Evolutionary conservation across 2,113 vertebrate genomes (phyloP).

Genomic region (Hemiprocne comata): DNA sequence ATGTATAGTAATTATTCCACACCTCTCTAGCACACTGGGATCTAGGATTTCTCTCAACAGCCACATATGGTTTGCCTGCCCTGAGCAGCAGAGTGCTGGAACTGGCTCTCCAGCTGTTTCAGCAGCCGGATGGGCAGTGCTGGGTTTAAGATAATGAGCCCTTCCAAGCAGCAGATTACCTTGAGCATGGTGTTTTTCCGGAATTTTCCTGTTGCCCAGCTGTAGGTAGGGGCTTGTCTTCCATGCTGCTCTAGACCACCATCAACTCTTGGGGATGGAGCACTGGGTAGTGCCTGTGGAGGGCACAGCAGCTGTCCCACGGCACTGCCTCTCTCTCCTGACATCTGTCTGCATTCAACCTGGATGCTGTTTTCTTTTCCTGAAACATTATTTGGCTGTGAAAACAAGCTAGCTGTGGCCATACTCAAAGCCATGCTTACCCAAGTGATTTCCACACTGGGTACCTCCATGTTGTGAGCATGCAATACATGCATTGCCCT

Average conservation of each 20-base stretch:
- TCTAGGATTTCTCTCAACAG: not conserved
- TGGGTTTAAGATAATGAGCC: not conserved
- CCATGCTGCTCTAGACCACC: not conserved
- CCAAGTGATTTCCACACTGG: not conserved
- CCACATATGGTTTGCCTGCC: fast-evolving
- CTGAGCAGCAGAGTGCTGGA: not conserved
- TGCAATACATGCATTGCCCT: not conserved
- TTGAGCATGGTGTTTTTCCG: not conserved
- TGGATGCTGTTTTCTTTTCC: not conserved
- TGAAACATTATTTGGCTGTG: not conserved
- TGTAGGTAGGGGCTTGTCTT: not conserved
- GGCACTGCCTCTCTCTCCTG: not conserved
- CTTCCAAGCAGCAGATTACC: not conserved
- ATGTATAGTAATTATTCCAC: not conserved
- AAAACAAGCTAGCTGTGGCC: not conserved
- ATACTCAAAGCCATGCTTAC: not conserved
- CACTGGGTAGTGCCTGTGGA: not conserved
- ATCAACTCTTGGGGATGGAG: not conserved
- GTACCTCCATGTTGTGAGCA: fast-evolving
- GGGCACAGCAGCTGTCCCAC: not conserved
- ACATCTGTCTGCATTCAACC: not conserved
- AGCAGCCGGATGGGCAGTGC: not conserved
- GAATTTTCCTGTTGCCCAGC: not conserved
- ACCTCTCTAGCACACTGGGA: not conserved
- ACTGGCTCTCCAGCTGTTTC: fast-evolving